A percentile compares a stretch with the other conserved stretches of the same genome.
Evolutionary conservation across 2,888 invertebrate species (phyloP).

Genomic region (Idaea straminata): DNA sequence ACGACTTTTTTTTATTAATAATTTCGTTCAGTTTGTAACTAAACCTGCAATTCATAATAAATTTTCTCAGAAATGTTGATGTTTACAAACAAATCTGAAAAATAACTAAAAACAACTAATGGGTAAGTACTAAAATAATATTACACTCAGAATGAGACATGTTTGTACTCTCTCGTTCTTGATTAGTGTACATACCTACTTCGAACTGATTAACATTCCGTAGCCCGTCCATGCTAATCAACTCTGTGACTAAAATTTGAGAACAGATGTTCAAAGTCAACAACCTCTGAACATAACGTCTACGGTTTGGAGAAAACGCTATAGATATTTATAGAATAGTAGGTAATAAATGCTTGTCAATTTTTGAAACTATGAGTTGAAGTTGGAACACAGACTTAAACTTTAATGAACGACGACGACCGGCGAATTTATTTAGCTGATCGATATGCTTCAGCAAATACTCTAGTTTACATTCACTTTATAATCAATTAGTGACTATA

Average conservation of each 20-base stretch:
- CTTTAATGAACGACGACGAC: too few species aligned
- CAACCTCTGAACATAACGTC: constrained; percentile 52
- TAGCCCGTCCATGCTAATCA: constrained; percentile 51
- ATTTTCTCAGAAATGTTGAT: too few species aligned
- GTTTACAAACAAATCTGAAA: too few species aligned
- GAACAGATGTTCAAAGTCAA: constrained; percentile 76
- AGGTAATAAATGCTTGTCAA: constrained; percentile 36
- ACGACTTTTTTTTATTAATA: too few species aligned
- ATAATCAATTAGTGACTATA: constrained; percentile 11
- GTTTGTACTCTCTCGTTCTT: background rate
- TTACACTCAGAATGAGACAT: constrained; percentile 11
- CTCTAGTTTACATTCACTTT: too few species aligned
- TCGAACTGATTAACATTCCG: constrained; percentile 39
- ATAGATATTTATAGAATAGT: constrained; percentile 40
- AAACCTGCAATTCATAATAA: too few species aligned
- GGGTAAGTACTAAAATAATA: constrained; percentile 26
- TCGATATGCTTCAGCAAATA: too few species aligned
- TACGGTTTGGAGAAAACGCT: constrained; percentile 41
- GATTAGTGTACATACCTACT: background rate
- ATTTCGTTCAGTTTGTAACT: too few species aligned
- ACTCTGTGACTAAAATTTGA: constrained; percentile 65
- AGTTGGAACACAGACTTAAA: too few species aligned
- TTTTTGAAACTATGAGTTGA: constrained; percentile 21
- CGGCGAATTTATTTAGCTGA: too few species aligned
- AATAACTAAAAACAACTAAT: too few species aligned